phyloP scores from a whole-genome alignment of 2,113 vertebrate species.

The Pongo pygmaeus region DNA sequence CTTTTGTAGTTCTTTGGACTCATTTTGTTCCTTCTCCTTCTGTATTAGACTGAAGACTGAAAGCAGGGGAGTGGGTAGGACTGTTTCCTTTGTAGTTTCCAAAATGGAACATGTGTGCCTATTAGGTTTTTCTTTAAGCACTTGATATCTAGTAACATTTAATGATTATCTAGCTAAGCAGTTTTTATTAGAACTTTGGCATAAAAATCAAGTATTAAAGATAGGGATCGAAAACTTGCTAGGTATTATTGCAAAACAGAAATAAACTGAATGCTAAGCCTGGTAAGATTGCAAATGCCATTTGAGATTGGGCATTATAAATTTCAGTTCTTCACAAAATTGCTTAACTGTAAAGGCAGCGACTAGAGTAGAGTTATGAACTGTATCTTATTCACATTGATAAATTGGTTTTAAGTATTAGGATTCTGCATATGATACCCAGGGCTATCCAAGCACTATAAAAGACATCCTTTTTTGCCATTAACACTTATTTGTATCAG shows the following conservation, averaged over 20 bases:
- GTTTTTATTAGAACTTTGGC: not conserved
- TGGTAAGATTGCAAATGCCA: not conserved
- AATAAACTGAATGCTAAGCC: not conserved
- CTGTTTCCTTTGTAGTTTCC: conserved; percentile 30
- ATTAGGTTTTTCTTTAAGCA: conserved; percentile 20
- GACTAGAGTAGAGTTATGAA: not conserved
- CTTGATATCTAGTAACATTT: conserved; percentile 25
- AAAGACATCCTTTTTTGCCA: not conserved
- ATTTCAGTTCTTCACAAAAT: not conserved
- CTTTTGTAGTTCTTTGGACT: not conserved
- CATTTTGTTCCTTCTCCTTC: not conserved
- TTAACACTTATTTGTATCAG: not conserved
- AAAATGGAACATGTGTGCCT: not conserved
- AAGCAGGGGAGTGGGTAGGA: not conserved
- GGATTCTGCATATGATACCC: not conserved
- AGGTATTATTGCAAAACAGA: not conserved
- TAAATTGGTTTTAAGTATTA: not conserved
- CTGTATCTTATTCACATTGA: not conserved
- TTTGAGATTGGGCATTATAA: not conserved
- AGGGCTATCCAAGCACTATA: not conserved
- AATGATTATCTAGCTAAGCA: conserved; percentile 11
- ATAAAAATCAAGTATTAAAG: not conserved
- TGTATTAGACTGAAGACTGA: not conserved
- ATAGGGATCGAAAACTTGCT: not conserved
- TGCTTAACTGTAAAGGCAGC: not conserved